phyloP scores from a whole-genome alignment of 2,113 vertebrate genomes.

The Muscicapa adusta region DNA sequence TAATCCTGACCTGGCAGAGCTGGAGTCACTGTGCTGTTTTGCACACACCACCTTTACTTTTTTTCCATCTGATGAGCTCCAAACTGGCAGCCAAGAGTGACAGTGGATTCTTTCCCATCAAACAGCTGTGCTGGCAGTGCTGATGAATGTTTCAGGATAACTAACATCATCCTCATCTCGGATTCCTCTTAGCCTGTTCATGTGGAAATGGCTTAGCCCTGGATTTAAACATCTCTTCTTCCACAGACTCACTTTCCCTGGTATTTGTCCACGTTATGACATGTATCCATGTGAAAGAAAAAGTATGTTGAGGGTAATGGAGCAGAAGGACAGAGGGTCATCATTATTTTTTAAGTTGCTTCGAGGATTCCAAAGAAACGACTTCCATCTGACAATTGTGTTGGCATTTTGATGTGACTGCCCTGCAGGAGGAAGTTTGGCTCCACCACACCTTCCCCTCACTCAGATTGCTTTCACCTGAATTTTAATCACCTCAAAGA shows the following conservation, averaged over 20 bases:
- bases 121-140: conserved; percentile 25
- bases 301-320: conserved; percentile 31
- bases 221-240: neutral
- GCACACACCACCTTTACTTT: neutral
- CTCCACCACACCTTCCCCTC: neutral
- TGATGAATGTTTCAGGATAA: conserved; percentile 58
- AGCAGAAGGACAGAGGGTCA: conserved; percentile 29
- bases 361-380: neutral
- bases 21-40: neutral
- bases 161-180: conserved; percentile 13
- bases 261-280: neutral
- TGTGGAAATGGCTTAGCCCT: conserved; percentile 15
- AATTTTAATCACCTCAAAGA: neutral
- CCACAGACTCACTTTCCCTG: neutral
- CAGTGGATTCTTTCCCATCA: accelerated
- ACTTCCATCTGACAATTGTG: neutral
- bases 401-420: neutral
- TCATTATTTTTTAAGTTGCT: conserved; percentile 40
- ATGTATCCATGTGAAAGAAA: conserved; percentile 4
- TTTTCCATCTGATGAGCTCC: neutral
- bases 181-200: conserved; percentile 24
- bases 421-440: neutral
- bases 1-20: neutral
- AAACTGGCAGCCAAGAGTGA: neutral
- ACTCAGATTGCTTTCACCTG: neutral